These are phyloP conservation scores for Myopa tessellatipennis DNA, from an alignment of 2,888 invertebrate genomes.

Conservation along the genomic window DNA sequence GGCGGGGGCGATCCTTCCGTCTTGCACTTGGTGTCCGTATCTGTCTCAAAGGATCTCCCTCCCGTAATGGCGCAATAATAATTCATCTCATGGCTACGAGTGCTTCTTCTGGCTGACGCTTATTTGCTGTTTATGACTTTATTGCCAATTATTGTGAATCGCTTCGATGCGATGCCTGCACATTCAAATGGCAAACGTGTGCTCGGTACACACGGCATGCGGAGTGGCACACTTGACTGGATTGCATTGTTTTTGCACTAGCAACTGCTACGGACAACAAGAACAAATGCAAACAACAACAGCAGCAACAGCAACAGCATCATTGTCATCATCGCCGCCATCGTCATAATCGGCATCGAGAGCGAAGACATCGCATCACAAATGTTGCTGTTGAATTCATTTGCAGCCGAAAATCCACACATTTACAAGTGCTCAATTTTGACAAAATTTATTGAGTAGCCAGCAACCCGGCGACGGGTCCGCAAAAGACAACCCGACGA, in stretches of 20 bases:
- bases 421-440: constrained; percentile 31
- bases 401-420: constrained; percentile 19
- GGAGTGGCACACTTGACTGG: background rate
- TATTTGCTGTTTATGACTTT: constrained; percentile 50
- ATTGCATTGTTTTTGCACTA: too few species aligned
- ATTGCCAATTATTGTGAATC: constrained; percentile 49
- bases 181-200: constrained; percentile 16
- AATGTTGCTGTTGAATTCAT: constrained; percentile 18
- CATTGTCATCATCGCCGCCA: background rate
- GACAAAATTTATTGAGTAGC: constrained; percentile 28
- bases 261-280: too few species aligned
- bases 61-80: constrained; percentile 38
- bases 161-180: constrained; percentile 38
- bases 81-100: constrained; percentile 28
- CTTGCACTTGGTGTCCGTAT: constrained; percentile 25
- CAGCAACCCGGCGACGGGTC: background rate
- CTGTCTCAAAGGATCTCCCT: constrained; percentile 36
- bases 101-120: constrained; percentile 42
- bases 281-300: background rate
- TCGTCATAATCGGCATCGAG: background rate
- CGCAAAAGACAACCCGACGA: background rate
- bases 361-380: background rate
- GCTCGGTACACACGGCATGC: constrained; percentile 3
- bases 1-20: too few species aligned
- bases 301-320: background rate